Evolutionary conservation across 2,113 vertebrate species (phyloP).

Genomic region (Phyllopteryx taeniolatus): DNA sequence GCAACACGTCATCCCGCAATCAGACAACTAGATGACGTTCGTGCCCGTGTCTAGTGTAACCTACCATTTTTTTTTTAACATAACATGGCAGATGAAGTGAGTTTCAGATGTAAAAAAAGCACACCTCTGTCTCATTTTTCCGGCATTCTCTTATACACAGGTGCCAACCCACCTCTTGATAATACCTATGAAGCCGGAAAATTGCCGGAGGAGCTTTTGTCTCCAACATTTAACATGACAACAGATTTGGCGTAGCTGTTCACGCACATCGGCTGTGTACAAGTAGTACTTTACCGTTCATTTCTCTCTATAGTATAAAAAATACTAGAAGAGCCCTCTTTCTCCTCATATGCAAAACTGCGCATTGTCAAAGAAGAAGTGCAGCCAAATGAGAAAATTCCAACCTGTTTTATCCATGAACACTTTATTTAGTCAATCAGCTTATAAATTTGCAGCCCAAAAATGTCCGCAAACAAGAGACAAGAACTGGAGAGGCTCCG

Average conservation of each 20-base stretch:
- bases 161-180: too few relatives aligned
- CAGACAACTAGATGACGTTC: too few relatives aligned
- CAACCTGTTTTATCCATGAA: not conserved
- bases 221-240: constrained; percentile 9
- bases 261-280: constrained; percentile 10
- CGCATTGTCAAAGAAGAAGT: constrained; percentile 13
- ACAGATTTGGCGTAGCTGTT: constrained; percentile 13
- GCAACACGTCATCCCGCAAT: too few relatives aligned
- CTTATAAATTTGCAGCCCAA: constrained; percentile 6
- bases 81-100: too few relatives aligned
- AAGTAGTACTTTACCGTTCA: constrained; percentile 31
- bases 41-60: too few relatives aligned
- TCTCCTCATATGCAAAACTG: constrained; percentile 55
- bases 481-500: not conserved
- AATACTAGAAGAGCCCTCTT: constrained; percentile 1
- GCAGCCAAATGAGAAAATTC: not conserved
- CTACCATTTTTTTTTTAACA: too few relatives aligned
- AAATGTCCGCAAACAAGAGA: constrained; percentile 5
- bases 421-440: not conserved
- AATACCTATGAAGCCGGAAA: too few relatives aligned
- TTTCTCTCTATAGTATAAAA: not conserved
- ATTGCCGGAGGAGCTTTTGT: not conserved
- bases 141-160: too few relatives aligned
- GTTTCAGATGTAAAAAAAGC: too few relatives aligned
- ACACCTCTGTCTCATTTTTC: too few relatives aligned